phyloP scores from a whole-genome alignment of 2,113 vertebrate genomes.

The Ailurus styani region DNA sequence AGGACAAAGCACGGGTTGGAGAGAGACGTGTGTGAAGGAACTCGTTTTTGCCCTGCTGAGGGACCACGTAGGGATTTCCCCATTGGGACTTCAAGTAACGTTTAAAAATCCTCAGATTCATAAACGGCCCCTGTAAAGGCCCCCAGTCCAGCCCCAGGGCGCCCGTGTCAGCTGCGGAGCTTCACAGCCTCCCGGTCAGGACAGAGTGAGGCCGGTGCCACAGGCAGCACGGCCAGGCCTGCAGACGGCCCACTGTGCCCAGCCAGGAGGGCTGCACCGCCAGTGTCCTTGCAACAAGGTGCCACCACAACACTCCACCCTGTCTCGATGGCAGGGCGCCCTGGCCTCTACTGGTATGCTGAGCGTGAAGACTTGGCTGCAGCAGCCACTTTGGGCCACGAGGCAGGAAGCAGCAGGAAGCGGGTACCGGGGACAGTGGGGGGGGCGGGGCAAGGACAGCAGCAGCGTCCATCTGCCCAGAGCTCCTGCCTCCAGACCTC shows the following conservation, averaged over 20 bases:
- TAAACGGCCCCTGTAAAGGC: neutral
- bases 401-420: conserved; percentile 22
- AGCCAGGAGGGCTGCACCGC: neutral
- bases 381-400: neutral
- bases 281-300: neutral
- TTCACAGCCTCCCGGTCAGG: neutral
- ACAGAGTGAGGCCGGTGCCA: neutral
- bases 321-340: neutral
- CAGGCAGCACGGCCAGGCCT: neutral
- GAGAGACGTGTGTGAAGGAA: neutral
- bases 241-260: neutral
- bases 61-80: neutral
- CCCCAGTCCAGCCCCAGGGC: conserved; percentile 21
- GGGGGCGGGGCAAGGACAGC: neutral
- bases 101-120: neutral
- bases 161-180: neutral
- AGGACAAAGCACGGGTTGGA: neutral
- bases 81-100: neutral
- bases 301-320: neutral
- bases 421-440: no score
- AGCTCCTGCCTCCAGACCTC: neutral
- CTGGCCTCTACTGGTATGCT: neutral
- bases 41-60: neutral
- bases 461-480: neutral
- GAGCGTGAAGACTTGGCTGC: conserved; percentile 19